A percentile compares a stretch with the other conserved stretches of the same genome.
phyloP scores from a whole-genome alignment of 1,140 invertebrate species.

The Papilio polyxenes region DNA sequence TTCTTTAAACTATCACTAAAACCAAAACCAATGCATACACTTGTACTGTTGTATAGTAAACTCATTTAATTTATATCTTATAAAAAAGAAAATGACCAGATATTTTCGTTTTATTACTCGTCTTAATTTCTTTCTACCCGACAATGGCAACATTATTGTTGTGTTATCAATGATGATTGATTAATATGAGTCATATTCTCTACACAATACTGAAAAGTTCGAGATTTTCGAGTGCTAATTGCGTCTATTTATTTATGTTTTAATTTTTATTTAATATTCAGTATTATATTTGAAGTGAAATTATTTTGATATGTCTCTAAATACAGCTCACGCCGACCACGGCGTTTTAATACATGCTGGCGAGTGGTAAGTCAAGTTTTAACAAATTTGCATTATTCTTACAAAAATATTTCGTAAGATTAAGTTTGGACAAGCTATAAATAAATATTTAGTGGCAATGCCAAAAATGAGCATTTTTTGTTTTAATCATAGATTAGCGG shows the following conservation, averaged over 20 bases:
- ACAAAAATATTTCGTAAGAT: not conserved
- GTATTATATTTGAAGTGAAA: conserved; percentile 22
- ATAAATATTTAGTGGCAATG: not conserved
- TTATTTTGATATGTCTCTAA: conserved; percentile 89
- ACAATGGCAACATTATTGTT: not conserved
- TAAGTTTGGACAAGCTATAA: not conserved
- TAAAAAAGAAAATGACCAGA: not conserved
- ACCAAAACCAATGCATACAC: not conserved
- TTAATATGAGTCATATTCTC: conserved; percentile 22
- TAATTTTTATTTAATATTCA: not conserved
- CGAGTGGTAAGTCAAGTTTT: conserved; percentile 88
- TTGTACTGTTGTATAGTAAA: not conserved
- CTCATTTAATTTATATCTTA: not conserved
- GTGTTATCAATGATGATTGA: conserved; percentile 31
- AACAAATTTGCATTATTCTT: not conserved
- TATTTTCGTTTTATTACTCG: no score
- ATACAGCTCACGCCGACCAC: conserved; percentile 94
- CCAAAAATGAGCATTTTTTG: not conserved
- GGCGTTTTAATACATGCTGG: conserved; percentile 95
- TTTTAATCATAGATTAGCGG: not conserved
- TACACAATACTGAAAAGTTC: conserved; percentile 9
- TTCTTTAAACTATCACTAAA: not conserved
- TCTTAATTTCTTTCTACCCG: no score
- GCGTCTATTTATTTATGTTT: conserved; percentile 31
- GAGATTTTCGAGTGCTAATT: conserved; percentile 18